Evolutionary conservation across 2,113 vertebrate species (phyloP), one percentile per base, ranked within the genome.

Genomic region (Microtus oregoni): DNA sequence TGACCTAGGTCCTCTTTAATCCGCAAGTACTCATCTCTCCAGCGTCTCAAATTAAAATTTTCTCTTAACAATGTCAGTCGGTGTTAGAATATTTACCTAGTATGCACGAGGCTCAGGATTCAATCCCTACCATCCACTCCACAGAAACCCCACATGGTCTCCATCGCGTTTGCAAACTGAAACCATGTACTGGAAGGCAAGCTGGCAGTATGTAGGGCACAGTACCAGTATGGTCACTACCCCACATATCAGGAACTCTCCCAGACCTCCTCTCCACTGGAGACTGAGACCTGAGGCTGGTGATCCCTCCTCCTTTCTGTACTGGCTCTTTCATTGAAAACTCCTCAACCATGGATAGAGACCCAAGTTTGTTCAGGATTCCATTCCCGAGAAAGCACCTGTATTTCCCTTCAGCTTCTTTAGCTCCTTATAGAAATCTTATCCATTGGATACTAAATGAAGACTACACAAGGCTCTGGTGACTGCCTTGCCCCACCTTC

Each of bases 181-280:
- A 72, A 44, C n/a, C 9, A 50, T 0, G 2, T 1, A 3, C 55
- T 35, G 0, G 5, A 32, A 4, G 28, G 5, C 3, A n/a, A 61
- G 38, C 68, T 68, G 61, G 22, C 10, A 52, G 32, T 44, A 5
- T 20, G 30, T 17, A 32, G 50, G 58, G 8, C n/a, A 20, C 7
- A n/a, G 17, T 32, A 22, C 3, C 26, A 1, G 6, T 5, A 1
- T 10, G 6, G 4, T 73, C 73, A 47, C 63, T 24, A 32, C 5
- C 17, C 12, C 6, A 0, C 26, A 32, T n/a, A 17, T 14, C 38
- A 41, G 63, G 88, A 81, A 35, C 58, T 77, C 32, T 55, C 30
- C 30, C 10, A 38, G 52, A n/a, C 1, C 0, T 30, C 4, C 15
- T 94, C 12, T 86, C 30, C 35, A 32, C 1, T 3, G 19, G 58